Conservation (phyloP, 1,140 invertebrate genomes). For the Stratiolaelaps scimitus region DNA sequence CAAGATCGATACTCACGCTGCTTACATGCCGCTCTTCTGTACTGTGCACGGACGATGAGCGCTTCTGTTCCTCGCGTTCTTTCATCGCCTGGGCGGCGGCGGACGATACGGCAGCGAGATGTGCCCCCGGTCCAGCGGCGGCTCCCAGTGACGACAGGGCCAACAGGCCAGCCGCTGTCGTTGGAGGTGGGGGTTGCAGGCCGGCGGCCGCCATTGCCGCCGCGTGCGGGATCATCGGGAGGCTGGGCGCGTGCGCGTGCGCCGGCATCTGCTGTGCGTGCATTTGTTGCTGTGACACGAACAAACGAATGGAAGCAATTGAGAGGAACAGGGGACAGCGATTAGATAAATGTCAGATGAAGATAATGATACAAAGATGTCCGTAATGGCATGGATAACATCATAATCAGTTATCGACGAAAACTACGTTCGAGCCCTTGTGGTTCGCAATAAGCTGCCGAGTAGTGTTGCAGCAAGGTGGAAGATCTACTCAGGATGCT, state of each 20-base stretch:
- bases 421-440: too few species aligned
- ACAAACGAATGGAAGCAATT: conserved; percentile 7
- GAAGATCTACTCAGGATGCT: not conserved
- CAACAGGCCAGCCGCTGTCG: conserved; percentile 40
- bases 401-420: too few species aligned
- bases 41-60: conserved; percentile 31
- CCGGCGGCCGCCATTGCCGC: conserved; percentile 36
- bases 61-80: conserved; percentile 35
- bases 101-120: conserved; percentile 31
- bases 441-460: too few species aligned
- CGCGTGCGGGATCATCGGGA: conserved; percentile 54
- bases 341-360: conserved; percentile 23
- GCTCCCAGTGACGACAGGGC: conserved; percentile 37
- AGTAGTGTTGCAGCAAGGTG: too few species aligned
- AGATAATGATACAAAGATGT: conserved; percentile 31
- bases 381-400: not conserved
- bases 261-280: conserved; percentile 68
- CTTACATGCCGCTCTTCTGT: conserved; percentile 21
- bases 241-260: conserved; percentile 56
- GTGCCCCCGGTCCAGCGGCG: conserved; percentile 32
- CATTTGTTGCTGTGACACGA: conserved; percentile 59
- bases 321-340: conserved; percentile 32
- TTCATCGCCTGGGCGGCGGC: conserved; percentile 32
- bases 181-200: conserved; percentile 36
- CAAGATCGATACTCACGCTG: too few species aligned